These are phyloP conservation scores for Gari tellinella DNA, from an alignment of 2,888 invertebrate species.

Conservation along the genomic window DNA sequence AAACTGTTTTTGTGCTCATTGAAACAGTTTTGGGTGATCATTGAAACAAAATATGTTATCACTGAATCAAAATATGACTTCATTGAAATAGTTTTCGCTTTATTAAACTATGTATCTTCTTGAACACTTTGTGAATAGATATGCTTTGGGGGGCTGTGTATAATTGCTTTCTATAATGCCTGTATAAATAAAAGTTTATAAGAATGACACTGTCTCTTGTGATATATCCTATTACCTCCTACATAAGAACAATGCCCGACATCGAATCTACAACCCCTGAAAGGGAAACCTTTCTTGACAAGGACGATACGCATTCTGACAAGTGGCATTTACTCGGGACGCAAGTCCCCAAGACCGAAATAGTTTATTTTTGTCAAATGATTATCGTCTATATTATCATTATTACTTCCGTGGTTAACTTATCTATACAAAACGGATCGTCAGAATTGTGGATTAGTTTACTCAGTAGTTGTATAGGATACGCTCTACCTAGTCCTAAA, in stretches of 20 bases:
- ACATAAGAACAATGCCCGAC: slow-evolving; percentile 8
- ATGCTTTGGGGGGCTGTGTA: too few relatives aligned
- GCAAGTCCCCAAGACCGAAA: slow-evolving; percentile 42
- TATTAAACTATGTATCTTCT: too few relatives aligned
- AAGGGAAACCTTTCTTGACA: slow-evolving; percentile 17
- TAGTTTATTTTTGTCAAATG: slow-evolving; percentile 57
- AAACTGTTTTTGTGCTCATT: too few relatives aligned
- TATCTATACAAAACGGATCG: slow-evolving; percentile 35
- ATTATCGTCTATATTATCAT: slow-evolving; percentile 44
- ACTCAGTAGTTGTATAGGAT: slow-evolving; percentile 35
- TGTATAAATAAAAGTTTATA: too few relatives aligned
- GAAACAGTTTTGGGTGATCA: too few relatives aligned
- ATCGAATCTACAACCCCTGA: slow-evolving; percentile 8
- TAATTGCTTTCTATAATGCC: too few relatives aligned
- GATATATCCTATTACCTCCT: too few relatives aligned
- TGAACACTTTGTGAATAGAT: too few relatives aligned
- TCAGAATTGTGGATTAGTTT: slow-evolving; percentile 40
- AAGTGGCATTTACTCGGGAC: slow-evolving; percentile 47
- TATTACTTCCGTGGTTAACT: slow-evolving; percentile 43
- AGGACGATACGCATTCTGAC: slow-evolving; percentile 15
- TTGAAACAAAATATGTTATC: too few relatives aligned
- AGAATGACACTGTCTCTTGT: too few relatives aligned
- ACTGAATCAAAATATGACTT: too few relatives aligned
- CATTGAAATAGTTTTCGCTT: too few relatives aligned
- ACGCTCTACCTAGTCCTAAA: slow-evolving; percentile 36